phyloP scores from a whole-genome alignment of 2,113 vertebrate species.

The Halcyon senegalensis region DNA sequence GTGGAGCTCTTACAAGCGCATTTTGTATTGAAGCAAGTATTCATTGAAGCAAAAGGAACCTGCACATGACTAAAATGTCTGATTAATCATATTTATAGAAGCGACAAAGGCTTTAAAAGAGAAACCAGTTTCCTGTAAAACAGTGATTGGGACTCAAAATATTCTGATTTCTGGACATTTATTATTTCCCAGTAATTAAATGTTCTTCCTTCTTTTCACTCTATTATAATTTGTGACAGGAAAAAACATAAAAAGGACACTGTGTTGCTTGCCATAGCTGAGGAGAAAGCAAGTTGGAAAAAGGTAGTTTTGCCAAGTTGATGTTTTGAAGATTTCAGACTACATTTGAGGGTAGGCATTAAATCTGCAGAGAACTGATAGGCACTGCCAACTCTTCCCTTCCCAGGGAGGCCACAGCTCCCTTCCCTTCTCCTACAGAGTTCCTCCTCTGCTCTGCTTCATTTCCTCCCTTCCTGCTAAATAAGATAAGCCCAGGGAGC shows the following conservation, averaged over 20 bases:
- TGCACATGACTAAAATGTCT: neutral
- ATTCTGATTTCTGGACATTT: neutral
- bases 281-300: neutral
- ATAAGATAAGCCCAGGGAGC: slow-evolving; percentile 11
- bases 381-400: neutral
- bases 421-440: neutral
- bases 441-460: neutral
- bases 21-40: neutral
- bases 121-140: neutral
- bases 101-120: neutral
- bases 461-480: neutral
- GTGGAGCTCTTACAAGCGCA: neutral
- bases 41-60: neutral
- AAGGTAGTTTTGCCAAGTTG: neutral
- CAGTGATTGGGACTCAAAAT: neutral
- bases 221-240: neutral
- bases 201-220: neutral
- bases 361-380: slow-evolving; percentile 9
- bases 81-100: neutral
- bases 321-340: neutral
- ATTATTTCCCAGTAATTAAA: slow-evolving; percentile 1
- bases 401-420: neutral
- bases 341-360: neutral
- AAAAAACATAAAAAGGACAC: neutral
- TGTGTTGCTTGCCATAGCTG: neutral